Evolutionary conservation across 2,888 invertebrate species (phyloP).

Genomic region (Mystacides longicornis): DNA sequence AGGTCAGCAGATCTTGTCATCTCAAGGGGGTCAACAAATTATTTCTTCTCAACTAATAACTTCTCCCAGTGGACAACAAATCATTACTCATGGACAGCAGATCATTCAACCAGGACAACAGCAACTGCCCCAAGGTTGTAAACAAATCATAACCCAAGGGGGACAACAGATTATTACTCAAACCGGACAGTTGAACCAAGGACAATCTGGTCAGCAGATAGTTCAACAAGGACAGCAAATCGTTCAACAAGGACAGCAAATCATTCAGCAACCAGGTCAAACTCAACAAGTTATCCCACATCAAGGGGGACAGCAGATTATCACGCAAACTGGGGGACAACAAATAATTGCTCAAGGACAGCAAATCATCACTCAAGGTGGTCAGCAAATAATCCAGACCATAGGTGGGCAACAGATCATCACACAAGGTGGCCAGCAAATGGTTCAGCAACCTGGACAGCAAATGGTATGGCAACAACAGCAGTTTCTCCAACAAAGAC

Average conservation of each 20-base stretch:
- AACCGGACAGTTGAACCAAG: slow-evolving; percentile 21
- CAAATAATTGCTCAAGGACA: slow-evolving; percentile 32
- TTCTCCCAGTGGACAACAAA: slow-evolving; percentile 30
- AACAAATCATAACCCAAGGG: slow-evolving; percentile 31
- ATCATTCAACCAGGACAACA: slow-evolving; percentile 23
- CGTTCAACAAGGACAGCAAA: slow-evolving; percentile 9
- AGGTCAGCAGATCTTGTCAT: slow-evolving; percentile 24
- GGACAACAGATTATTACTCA: slow-evolving; percentile 38
- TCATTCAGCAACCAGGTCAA: slow-evolving; percentile 23
- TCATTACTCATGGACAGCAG: slow-evolving; percentile 25
- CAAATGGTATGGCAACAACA: slow-evolving; percentile 45
- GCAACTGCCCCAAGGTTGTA: slow-evolving; percentile 29
- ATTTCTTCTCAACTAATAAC: slow-evolving; percentile 5
- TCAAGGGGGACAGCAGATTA: slow-evolving; percentile 31
- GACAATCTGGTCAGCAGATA: slow-evolving; percentile 28
- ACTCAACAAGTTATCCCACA: slow-evolving; percentile 7
- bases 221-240: slow-evolving; percentile 32
- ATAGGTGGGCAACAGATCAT: slow-evolving; percentile 26
- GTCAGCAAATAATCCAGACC: slow-evolving; percentile 39
- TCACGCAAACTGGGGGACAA: slow-evolving; percentile 38
- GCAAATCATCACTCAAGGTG: slow-evolving; percentile 22
- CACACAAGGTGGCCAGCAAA: slow-evolving; percentile 39
- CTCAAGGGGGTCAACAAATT: slow-evolving; percentile 41
- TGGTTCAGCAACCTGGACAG: slow-evolving; percentile 33
- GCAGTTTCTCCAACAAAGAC: slow-evolving; percentile 45